These are phyloP conservation scores for Apodemia mormo DNA, from an alignment of 2,888 invertebrate species.

Conservation along the genomic window DNA sequence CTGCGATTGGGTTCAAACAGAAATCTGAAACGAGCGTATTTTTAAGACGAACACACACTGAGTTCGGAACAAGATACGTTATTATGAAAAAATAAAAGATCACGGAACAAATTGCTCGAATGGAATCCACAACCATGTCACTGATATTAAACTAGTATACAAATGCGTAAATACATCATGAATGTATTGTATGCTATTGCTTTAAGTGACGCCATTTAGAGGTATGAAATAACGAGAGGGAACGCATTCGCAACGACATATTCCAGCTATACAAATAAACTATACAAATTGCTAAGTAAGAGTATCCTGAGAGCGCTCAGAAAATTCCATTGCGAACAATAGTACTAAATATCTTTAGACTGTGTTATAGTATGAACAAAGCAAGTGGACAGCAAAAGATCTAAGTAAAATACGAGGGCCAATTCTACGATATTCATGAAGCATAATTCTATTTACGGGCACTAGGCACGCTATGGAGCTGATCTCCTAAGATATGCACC, in stretches of 20 bases:
- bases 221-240: not conserved
- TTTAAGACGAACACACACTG: too few relatives aligned
- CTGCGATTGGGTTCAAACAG: too few relatives aligned
- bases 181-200: conserved; percentile 8
- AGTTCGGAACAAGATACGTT: too few relatives aligned
- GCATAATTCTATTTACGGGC: conserved; percentile 40
- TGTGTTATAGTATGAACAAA: conserved; percentile 46
- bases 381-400: conserved; percentile 46
- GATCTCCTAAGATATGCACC: conserved; percentile 27
- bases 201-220: conserved; percentile 17
- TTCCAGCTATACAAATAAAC: conserved; percentile 1
- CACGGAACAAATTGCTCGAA: too few relatives aligned
- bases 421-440: conserved; percentile 32
- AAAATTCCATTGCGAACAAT: conserved; percentile 45
- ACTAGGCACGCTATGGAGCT: conserved; percentile 22
- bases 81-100: too few relatives aligned
- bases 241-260: conserved; percentile 4
- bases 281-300: conserved; percentile 7
- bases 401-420: conserved; percentile 35
- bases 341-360: conserved; percentile 49
- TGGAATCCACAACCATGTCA: not conserved
- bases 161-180: conserved; percentile 3
- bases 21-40: too few relatives aligned
- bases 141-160: not conserved
- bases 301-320: conserved; percentile 43